These are phyloP conservation scores for Sprattus sprattus DNA, from an alignment of 2,113 vertebrate species.

Conservation along the genomic window DNA sequence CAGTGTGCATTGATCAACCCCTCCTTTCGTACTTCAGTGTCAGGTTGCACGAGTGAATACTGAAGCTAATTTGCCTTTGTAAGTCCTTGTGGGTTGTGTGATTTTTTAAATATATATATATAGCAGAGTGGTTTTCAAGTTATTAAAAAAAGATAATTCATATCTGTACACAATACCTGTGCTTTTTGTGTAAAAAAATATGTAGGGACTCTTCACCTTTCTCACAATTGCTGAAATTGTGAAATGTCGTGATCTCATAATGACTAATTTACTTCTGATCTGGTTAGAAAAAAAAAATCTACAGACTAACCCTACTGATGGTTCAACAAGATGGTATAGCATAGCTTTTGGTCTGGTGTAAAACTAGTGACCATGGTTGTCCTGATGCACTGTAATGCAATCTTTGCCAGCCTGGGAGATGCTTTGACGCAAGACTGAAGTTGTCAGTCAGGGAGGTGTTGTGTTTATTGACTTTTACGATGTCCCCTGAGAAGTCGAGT, in stretches of 20 bases:
- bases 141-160: not conserved
- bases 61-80: not conserved
- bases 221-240: not conserved
- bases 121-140: not conserved
- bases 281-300: not conserved
- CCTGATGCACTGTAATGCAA: not conserved
- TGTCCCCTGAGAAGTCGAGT: conserved; percentile 9
- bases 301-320: not conserved
- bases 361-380: not conserved
- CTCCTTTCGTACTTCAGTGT: not conserved
- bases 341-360: not conserved
- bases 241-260: not conserved
- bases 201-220: not conserved
- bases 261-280: not conserved
- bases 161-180: not conserved
- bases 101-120: not conserved
- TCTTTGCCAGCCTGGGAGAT: not conserved
- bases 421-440: not conserved
- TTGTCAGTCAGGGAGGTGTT: conserved; percentile 16
- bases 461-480: conserved; percentile 12
- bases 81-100: not conserved
- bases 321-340: not conserved
- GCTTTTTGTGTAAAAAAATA: not conserved
- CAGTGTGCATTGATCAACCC: not conserved
- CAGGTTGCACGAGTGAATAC: not conserved